These are phyloP conservation scores for Oscarella lobularis DNA, from an alignment of 37 sponge, comb jelly and placozoan genomes.

Conservation along the genomic window DNA sequence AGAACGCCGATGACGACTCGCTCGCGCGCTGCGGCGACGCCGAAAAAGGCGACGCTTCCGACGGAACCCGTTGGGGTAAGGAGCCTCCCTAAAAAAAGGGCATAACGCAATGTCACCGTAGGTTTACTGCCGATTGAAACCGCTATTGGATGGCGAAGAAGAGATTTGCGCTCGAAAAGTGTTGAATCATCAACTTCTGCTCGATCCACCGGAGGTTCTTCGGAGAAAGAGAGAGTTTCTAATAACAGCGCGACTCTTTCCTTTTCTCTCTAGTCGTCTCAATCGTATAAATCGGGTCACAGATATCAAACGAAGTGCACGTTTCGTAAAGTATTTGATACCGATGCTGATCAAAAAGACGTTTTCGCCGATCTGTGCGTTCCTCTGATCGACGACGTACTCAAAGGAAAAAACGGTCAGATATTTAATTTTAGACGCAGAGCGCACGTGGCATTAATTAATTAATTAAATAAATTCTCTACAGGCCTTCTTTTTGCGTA, in stretches of 20 bases:
- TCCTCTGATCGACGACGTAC: constrained; percentile 78
- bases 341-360: constrained; percentile 34
- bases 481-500: constrained; percentile 83
- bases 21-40: constrained; percentile 6
- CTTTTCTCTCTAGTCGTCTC: constrained; percentile 14
- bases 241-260: neutral
- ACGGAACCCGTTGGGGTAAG: constrained; percentile 52
- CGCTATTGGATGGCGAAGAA: constrained; percentile 41
- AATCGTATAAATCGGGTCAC: constrained; percentile 69
- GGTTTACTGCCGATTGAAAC: constrained; percentile 89
- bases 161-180: constrained; percentile 38
- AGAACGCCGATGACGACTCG: neutral
- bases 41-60: neutral
- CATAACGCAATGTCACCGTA: neutral
- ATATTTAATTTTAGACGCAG: neutral
- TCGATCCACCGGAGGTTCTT: constrained; percentile 55
- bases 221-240: neutral
- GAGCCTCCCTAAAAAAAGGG: neutral
- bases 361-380: constrained; percentile 69
- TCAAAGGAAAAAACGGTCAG: constrained; percentile 77
- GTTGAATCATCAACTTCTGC: constrained; percentile 35
- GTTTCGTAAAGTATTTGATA: constrained; percentile 70
- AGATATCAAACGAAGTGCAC: constrained; percentile 58
- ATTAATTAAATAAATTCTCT: neutral
- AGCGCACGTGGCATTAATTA: neutral